Evolutionary conservation across 35 echinoderm and acorn worm species (phyloP).

Genomic region (Lytechinus pictus): DNA sequence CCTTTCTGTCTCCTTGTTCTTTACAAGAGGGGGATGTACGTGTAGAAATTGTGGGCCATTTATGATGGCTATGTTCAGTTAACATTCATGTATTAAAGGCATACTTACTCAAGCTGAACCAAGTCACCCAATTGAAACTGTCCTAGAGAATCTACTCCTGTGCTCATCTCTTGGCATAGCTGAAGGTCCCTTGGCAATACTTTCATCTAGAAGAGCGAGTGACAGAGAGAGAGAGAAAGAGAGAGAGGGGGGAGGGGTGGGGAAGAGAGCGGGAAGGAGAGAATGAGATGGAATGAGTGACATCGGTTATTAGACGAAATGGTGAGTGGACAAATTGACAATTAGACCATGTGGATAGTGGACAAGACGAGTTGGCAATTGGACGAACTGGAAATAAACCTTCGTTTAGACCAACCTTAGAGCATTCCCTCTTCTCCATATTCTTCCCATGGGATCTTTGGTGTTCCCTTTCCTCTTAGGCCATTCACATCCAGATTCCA

Average conservation of each 20-base stretch:
- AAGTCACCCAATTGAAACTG: conserved; percentile 88
- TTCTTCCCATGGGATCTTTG: too few species aligned
- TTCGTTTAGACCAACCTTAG: too few species aligned
- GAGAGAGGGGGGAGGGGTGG: neutral
- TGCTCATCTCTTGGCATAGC: conserved; percentile 93
- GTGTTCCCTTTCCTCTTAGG: too few species aligned
- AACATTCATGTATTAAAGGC: neutral
- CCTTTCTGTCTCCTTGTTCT: too few species aligned
- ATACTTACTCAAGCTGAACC: conserved; percentile 95
- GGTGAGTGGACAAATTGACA: too few species aligned
- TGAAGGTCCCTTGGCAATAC: conserved; percentile 85
- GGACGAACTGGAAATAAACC: too few species aligned
- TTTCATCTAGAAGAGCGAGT: conserved; percentile 66
- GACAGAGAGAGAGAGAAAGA: neutral
- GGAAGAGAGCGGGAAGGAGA: neutral
- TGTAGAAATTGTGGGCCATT: neutral
- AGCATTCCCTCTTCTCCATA: too few species aligned
- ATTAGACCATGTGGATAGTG: too few species aligned
- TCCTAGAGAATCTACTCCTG: conserved; percentile 83
- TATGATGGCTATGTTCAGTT: neutral
- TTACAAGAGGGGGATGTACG: too few species aligned
- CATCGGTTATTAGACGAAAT: too few species aligned
- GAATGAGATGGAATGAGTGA: neutral
- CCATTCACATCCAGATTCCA: too few species aligned
- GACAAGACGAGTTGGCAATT: too few species aligned